phyloP scores from a whole-genome alignment of 1,140 invertebrate genomes.

The Choristoneura fumiferana region DNA sequence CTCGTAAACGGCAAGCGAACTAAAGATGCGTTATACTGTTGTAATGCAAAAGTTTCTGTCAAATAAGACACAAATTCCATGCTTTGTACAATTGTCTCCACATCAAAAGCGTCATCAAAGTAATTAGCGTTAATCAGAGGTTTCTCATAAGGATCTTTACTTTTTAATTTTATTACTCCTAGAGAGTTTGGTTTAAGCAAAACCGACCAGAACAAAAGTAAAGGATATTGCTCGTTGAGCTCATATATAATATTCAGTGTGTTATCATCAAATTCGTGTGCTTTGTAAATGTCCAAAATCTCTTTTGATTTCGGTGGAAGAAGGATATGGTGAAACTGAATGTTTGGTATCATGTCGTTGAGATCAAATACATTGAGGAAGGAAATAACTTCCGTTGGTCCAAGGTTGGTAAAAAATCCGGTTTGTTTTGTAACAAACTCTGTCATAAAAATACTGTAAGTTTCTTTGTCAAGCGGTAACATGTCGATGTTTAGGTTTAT shows the following conservation, averaged over 20 bases:
- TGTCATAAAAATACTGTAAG: constrained; percentile 82
- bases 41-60: constrained; percentile 50
- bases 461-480: constrained; percentile 84
- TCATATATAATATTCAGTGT: constrained; percentile 48
- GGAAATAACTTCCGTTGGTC: constrained; percentile 26
- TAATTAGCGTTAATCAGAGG: constrained; percentile 89
- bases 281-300: constrained; percentile 5
- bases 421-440: constrained; percentile 83
- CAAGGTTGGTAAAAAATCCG: constrained; percentile 22
- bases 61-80: constrained; percentile 55
- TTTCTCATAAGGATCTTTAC: constrained; percentile 56
- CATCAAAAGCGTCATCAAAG: constrained; percentile 83
- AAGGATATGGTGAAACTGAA: constrained; percentile 33
- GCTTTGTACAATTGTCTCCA: constrained; percentile 82
- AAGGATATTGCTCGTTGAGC: constrained; percentile 52
- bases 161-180: constrained; percentile 48
- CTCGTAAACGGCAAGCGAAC: constrained; percentile 25
- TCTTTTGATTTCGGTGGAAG: not conserved
- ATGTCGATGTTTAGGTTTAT: constrained; percentile 84
- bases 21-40: constrained; percentile 44
- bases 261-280: constrained; percentile 53
- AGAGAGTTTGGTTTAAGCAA: constrained; percentile 65
- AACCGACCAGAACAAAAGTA: constrained; percentile 50
- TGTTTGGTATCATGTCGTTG: constrained; percentile 29
- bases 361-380: constrained; percentile 59